phyloP scores from a whole-genome alignment of 2,113 vertebrate species.

The Conger conger region DNA sequence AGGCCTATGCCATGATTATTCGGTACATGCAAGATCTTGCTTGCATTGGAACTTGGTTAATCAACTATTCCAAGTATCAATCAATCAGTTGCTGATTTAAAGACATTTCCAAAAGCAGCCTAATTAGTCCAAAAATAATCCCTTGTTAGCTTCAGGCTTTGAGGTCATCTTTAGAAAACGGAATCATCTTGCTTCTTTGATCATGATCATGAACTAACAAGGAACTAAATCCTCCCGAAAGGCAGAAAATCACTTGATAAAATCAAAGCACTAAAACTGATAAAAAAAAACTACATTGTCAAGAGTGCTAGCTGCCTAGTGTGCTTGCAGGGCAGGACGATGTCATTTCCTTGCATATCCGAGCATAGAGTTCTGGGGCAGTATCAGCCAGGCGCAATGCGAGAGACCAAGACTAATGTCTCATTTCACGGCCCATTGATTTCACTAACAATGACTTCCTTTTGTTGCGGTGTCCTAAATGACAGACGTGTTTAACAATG shows the following conservation, averaged over 20 bases:
- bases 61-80: neutral
- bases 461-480: conserved; percentile 22
- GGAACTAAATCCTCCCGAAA: neutral
- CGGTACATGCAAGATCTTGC: neutral
- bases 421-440: conserved; percentile 29
- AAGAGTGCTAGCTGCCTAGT: neutral
- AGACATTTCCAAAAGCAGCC: neutral
- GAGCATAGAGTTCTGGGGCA: neutral
- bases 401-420: neutral
- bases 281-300: neutral
- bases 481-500: conserved; percentile 16
- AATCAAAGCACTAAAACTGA: neutral
- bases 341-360: neutral
- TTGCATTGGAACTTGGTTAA: neutral
- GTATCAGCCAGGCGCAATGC: neutral
- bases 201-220: neutral
- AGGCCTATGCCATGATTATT: neutral
- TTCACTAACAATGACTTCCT: conserved; percentile 18
- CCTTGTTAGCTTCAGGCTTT: neutral
- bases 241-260: no score
- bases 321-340: neutral
- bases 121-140: neutral
- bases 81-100: neutral
- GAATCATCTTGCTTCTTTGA: neutral
- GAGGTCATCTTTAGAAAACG: neutral